Conservation (phyloP, 2,888 invertebrate species). For the Orchestes rusci region DNA sequence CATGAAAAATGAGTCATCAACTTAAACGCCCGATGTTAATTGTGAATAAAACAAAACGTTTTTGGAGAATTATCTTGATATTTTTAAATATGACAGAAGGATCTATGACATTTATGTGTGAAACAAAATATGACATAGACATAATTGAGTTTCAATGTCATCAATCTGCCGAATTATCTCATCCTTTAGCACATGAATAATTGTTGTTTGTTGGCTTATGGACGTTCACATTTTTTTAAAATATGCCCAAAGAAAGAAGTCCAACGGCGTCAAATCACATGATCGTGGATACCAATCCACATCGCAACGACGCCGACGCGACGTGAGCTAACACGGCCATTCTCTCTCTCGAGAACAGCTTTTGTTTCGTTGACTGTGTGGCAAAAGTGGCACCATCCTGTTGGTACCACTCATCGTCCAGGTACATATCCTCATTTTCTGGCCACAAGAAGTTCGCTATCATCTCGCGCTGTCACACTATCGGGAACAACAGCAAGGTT, state of each 20-base stretch:
- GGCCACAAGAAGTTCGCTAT: neutral
- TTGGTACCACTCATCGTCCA: too few relatives aligned
- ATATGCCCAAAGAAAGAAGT: neutral
- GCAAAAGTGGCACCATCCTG: too few relatives aligned
- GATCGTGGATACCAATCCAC: neutral
- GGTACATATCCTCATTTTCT: neutral
- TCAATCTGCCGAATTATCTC: neutral
- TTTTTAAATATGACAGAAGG: too few relatives aligned
- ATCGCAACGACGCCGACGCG: neutral
- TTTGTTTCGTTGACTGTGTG: too few relatives aligned
- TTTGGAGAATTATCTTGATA: too few relatives aligned
- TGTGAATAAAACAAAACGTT: too few relatives aligned
- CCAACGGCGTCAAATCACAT: neutral
- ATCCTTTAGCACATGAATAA: neutral
- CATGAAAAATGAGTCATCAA: too few relatives aligned
- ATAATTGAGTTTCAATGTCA: neutral
- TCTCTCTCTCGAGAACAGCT: neutral
- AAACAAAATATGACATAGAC: too few relatives aligned
- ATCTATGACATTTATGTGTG: too few relatives aligned
- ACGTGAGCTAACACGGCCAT: neutral
- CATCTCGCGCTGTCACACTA: slow-evolving; percentile 9
- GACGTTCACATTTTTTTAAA: neutral
- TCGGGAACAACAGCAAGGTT: slow-evolving; percentile 17
- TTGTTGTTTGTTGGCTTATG: neutral
- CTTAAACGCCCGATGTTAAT: too few relatives aligned